Evolutionary conservation across 2,797 vertebrate genomes (phyloP).

Genomic region (Pseudopleuronectes americanus): DNA sequence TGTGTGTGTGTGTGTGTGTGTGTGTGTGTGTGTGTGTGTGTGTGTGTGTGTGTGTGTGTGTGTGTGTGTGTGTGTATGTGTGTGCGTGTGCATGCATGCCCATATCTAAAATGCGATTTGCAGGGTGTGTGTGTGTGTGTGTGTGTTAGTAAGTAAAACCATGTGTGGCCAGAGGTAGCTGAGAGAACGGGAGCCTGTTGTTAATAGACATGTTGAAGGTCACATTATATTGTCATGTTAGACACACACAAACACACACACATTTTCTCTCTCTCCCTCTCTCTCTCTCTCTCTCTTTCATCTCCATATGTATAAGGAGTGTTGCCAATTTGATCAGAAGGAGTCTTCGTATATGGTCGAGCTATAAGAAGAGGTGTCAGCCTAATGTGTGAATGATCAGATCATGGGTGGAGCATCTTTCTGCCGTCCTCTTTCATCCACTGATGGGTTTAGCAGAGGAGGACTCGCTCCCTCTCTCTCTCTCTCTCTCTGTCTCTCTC

Average conservation of each 20-base stretch:
- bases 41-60: conserved; percentile 19
- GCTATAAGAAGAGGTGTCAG: conserved; percentile 52
- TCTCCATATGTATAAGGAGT: background rate
- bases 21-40: conserved; percentile 45
- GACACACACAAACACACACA: conserved; percentile 42
- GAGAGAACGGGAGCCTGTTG: conserved; percentile 78
- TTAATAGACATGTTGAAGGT: conserved; percentile 76
- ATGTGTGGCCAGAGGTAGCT: conserved; percentile 78
- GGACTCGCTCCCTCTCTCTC: conserved; percentile 33
- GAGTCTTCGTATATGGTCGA: background rate
- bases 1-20: conserved; percentile 27
- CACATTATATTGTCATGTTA: conserved; percentile 74
- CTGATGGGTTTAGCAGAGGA: conserved; percentile 71
- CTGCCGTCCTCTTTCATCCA: conserved; percentile 49
- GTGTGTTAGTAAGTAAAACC: conserved; percentile 63
- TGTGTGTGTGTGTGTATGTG: conserved; percentile 28
- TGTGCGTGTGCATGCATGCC: conserved; percentile 1
- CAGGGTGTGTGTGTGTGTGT: conserved; percentile 27
- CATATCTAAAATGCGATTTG: conserved; percentile 43
- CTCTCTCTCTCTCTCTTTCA: background rate
- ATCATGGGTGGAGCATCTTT: conserved; percentile 38
- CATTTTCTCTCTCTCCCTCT: background rate
- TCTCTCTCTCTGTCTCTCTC: conserved; percentile 20
- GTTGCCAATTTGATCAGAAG: background rate
- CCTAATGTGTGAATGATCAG: conserved; percentile 49